Evolutionary conservation across 2,113 vertebrate species (phyloP).

Genomic region (Equus quagga): DNA sequence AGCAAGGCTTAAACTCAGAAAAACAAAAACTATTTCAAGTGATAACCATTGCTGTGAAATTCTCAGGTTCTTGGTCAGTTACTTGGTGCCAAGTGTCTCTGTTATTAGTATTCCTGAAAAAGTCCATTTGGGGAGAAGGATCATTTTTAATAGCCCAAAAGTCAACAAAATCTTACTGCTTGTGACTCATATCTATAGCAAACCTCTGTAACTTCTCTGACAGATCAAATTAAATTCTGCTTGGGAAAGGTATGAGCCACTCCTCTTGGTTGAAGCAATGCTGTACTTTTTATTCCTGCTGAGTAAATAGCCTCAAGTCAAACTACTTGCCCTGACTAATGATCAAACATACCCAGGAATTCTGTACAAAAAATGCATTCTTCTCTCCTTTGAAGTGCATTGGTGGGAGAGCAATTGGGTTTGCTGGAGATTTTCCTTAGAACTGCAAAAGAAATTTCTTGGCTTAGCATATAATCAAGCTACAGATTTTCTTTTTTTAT

Average conservation of each 20-base stretch:
- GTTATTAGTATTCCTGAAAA: constrained; percentile 62
- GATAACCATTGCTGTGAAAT: constrained; percentile 38
- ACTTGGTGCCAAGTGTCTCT: constrained; percentile 28
- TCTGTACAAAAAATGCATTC: constrained; percentile 75
- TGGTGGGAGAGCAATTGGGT: constrained; percentile 75
- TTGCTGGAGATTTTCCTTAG: constrained; percentile 73
- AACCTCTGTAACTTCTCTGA: constrained; percentile 57
- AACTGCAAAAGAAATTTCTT: constrained; percentile 74
- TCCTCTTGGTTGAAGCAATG: constrained; percentile 60
- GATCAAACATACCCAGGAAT: constrained; percentile 81
- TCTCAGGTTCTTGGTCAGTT: constrained; percentile 14
- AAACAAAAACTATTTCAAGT: constrained; percentile 48
- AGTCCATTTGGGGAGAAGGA: background rate
- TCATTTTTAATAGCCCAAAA: constrained; percentile 52
- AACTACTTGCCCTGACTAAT: constrained; percentile 81
- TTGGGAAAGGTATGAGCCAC: constrained; percentile 40
- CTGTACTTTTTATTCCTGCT: constrained; percentile 74
- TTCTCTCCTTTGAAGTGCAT: constrained; percentile 77
- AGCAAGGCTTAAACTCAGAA: background rate
- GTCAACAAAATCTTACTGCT: constrained; percentile 63
- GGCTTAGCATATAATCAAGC: constrained; percentile 73
- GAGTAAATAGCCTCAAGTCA: constrained; percentile 82
- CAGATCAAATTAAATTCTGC: constrained; percentile 73
- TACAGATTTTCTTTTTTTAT: constrained; percentile 62
- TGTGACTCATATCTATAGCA: constrained; percentile 58